Base-by-base conservation (phyloP, 1,140 invertebrate genomes). In the Trachelipus rathkii region DNA sequence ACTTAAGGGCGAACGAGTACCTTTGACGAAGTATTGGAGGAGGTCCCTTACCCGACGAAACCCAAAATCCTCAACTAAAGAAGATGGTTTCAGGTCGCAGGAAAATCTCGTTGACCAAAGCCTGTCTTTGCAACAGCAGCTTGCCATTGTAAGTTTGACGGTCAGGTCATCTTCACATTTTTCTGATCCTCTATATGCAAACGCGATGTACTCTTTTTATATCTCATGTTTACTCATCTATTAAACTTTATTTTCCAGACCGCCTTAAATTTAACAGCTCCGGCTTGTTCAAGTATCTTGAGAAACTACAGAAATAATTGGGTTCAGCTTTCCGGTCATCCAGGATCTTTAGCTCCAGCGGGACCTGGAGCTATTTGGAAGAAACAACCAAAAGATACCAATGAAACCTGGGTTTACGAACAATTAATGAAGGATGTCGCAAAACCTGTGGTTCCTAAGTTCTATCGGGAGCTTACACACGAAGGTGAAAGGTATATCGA, bases 331-430 rank as follows among this genome's bases (percentile, higher is more conserved):
- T 94, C 95, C 15, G 96, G 96, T 0, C 96, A 98, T 85, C 91
- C 91, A 74, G 94, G 95, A 68, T 93, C 93, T 77, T 91, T 98
- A 85, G 94, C 95, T 11, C 95, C 95, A 9, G 95, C 95, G 3
- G 93, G 95, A 0, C 93, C 95, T 2, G 94, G 94, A 46, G 96
- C 95, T 8, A 93, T 97, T 33, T 96, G 95, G 91, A 97, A 97
- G 85, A 91, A 95, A 78, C 90, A 92, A 43, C 82, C 82, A 0
- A 84, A 86, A 44, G 86, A 88, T 74, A 85, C 85, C 77, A 84
- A 83, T 60, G 89, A 90, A 83, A 86, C 85, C 5, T 81, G 89
- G 73, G 93, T 95, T 1, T 97, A 98, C 85, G 90, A 93, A 83
- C 87, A 89, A 0, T 86, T 97, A 50, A 91, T 90, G 75, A 87